These are phyloP conservation scores for Polypedilum vanderplanki DNA, from an alignment of 1,140 invertebrate species.

Conservation along the genomic window DNA sequence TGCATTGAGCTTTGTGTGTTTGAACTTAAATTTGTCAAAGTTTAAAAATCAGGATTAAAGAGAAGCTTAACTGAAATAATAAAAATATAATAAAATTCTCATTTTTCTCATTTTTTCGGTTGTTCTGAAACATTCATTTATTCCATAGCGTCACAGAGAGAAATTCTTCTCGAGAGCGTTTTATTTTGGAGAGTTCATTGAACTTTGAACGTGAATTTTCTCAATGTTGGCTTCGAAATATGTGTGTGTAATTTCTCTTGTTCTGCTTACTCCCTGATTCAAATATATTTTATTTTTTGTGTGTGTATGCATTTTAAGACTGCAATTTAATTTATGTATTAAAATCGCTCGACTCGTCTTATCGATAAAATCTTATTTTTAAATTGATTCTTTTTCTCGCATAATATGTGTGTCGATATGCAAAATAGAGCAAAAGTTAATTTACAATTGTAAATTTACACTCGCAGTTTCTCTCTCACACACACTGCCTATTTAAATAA, in stretches of 20 bases:
- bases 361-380: too few relatives aligned
- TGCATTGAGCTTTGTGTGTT: neutral
- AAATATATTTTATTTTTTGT: neutral
- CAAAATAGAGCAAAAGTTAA: slow-evolving; percentile 18
- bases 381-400: neutral
- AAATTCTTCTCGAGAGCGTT: neutral
- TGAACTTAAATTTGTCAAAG: neutral
- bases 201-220: slow-evolving; percentile 26
- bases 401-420: slow-evolving; percentile 18
- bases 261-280: too few relatives aligned
- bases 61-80: neutral
- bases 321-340: neutral
- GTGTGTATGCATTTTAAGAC: neutral
- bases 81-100: neutral
- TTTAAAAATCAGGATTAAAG: neutral
- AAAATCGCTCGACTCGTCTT: neutral
- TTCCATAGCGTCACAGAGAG: slow-evolving; percentile 15
- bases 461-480: neutral
- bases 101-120: neutral
- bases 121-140: neutral
- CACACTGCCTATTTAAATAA: neutral
- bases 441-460: slow-evolving; percentile 5
- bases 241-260: slow-evolving; percentile 5
- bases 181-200: slow-evolving; percentile 1
- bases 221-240: neutral